Evolutionary conservation across 2,797 vertebrate genomes (phyloP).

Genomic region (Poeciliopsis turneri): DNA sequence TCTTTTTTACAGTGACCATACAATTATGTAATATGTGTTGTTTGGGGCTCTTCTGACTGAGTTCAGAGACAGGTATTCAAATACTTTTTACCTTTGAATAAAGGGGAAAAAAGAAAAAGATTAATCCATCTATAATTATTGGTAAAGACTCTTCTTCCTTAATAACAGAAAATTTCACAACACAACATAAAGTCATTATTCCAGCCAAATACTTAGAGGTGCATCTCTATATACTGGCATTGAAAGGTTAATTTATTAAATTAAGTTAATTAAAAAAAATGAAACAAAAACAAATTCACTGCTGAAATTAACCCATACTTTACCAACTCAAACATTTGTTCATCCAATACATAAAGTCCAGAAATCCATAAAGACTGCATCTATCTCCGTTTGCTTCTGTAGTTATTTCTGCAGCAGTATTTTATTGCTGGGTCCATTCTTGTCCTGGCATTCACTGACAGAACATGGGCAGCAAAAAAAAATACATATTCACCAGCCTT

Average conservation of each 20-base stretch:
- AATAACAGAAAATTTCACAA: too few species aligned
- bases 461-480: neutral
- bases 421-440: neutral
- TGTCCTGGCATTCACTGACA: neutral
- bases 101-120: too few species aligned
- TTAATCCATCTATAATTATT: too few species aligned
- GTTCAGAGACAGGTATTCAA: too few species aligned
- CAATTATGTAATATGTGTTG: too few species aligned
- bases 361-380: neutral
- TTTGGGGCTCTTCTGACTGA: too few species aligned
- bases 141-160: too few species aligned
- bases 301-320: neutral
- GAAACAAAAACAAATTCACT: neutral
- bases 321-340: neutral
- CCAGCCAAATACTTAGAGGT: neutral
- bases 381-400: neutral
- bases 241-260: neutral
- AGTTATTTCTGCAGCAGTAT: neutral
- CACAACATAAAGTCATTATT: neutral
- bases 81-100: too few species aligned
- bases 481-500: neutral
- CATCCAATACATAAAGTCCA: neutral
- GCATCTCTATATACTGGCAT: neutral
- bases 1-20: too few species aligned
- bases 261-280: neutral